Base-by-base conservation (phyloP, 2,888 invertebrate species). In the Troides oblongomaculatus region DNA sequence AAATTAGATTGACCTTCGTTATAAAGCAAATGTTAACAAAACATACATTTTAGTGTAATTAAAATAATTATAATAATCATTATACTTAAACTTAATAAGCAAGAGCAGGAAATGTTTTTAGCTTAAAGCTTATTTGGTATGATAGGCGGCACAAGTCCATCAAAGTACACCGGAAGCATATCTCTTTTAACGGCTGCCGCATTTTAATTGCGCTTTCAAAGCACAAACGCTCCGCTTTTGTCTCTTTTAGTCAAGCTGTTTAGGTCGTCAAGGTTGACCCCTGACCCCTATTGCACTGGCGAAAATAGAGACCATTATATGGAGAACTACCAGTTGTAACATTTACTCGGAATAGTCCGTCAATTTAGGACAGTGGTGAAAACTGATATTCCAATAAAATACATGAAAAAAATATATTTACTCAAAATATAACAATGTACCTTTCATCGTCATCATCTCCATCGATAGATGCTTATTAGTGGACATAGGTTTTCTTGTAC, bases 221-320 rank as follows among this genome's bases (percentile, higher is more conserved):
- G 25, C n/a, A 53, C 56, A 53, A 36, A 56, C 64, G 39, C 10
- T 62, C 43, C 36, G 14, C 30, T 56, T 64, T 36, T 57, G 21
- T 56, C 64, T 64, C 36, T 64, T 64, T 39, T 30, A 56, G 23
- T n/a, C 23, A 62, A 46, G 62, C 25, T 62, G 62, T 62, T 21
- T 21, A 59, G 30, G 59, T 50, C 50, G 17, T 50, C 18, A 50
- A 50, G 50, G 50, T 50, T 50, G 50, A 50, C 50, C 50, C 50
- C 25, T 59, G 62, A 62, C 62, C 62, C 46, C 23, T 62, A 21
- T 46, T 23, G n/a, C 62, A 46, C 57, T 23, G 18, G 18, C 17
- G n/a, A n/a, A 57, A 57, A 57, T n/a, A 57, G 57, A n/a, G 57
- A 10, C 57, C 21, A 57, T 57, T 57, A 57, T 57, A 21, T 23